A percentile compares a stretch with the other conserved stretches of the same genome.
Evolutionary conservation across 2,113 vertebrate genomes (phyloP).

Genomic region (Calyptommatus sinebrachiatus): DNA sequence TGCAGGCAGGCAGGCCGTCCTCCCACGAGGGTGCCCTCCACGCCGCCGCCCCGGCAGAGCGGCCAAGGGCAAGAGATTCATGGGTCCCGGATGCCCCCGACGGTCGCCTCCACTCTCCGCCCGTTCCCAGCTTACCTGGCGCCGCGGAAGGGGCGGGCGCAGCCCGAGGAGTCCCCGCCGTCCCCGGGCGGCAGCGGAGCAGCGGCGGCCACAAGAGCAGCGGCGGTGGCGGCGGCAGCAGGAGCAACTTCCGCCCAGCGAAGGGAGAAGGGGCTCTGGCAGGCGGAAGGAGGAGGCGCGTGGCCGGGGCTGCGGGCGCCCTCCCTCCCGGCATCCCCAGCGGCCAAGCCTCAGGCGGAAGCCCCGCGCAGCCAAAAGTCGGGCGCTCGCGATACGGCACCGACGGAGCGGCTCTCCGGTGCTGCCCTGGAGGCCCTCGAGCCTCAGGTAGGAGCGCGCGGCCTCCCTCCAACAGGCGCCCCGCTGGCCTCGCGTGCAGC

Average conservation of each 20-base stretch:
- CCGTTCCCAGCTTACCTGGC: conserved; percentile 29
- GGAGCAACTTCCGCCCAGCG: neutral
- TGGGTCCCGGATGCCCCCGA: neutral
- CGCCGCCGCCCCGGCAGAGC: neutral
- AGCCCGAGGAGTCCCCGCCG: neutral
- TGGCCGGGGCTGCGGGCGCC: too few relatives aligned
- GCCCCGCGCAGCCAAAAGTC: conserved; percentile 42
- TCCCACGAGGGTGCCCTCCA: too few relatives aligned
- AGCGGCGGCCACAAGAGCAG: too few relatives aligned
- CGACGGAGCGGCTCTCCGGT: too few relatives aligned
- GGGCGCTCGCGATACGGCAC: too few relatives aligned
- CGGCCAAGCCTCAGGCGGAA: neutral
- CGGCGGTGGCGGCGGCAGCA: neutral
- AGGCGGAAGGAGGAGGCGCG: neutral
- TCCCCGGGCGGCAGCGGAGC: conserved; percentile 18
- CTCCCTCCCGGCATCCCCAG: too few relatives aligned
- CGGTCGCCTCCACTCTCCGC: conserved; percentile 42
- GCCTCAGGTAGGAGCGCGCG: too few relatives aligned
- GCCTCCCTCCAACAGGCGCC: too few relatives aligned
- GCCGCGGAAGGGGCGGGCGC: too few relatives aligned
- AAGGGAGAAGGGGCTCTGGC: neutral
- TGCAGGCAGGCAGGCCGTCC: too few relatives aligned
- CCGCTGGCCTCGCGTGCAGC: too few relatives aligned
- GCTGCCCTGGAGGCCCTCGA: too few relatives aligned
- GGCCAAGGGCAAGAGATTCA: conserved; percentile 30